A percentile compares a stretch with the other conserved stretches of the same genome.
These are phyloP conservation scores for Spodoptera exigua DNA, from an alignment of 2,888 invertebrate genomes.

Conservation along the genomic window DNA sequence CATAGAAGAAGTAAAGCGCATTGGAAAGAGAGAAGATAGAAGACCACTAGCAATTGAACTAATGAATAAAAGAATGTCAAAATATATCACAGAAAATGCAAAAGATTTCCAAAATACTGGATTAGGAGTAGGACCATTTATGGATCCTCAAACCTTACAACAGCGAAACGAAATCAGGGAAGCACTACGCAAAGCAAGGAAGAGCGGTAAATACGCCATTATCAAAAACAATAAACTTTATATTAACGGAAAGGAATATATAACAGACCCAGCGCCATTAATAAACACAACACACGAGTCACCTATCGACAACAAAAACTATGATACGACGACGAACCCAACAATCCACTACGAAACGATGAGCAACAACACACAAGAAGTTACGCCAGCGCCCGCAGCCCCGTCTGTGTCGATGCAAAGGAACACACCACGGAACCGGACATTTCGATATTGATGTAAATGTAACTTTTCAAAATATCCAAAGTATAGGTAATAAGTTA, in stretches of 20 bases:
- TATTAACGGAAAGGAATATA: constrained; percentile 10
- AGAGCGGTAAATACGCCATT: constrained; percentile 9
- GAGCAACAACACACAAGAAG: neutral
- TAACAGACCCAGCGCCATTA: neutral
- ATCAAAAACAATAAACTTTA: constrained; percentile 24
- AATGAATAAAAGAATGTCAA: too few species aligned
- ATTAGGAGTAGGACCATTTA: too few species aligned
- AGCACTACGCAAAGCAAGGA: constrained; percentile 1
- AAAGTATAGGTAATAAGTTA: constrained; percentile 12
- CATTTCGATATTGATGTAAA: constrained; percentile 8
- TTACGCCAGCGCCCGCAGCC: neutral
- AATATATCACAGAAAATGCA: too few species aligned
- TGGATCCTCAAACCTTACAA: too few species aligned
- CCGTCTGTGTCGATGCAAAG: constrained; percentile 1
- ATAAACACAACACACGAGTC: constrained; percentile 6
- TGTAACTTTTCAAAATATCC: constrained; percentile 13
- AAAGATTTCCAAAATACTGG: too few species aligned
- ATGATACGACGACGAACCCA: constrained; percentile 4
- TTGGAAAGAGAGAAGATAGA: constrained; percentile 11
- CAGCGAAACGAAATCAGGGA: too few species aligned
- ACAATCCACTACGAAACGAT: neutral
- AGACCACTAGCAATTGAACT: constrained; percentile 32
- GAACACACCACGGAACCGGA: constrained; percentile 1
- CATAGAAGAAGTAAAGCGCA: constrained; percentile 13
- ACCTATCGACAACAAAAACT: constrained; percentile 1